Evolutionary conservation across 2,797 vertebrate genomes (phyloP), one percentile per base, ranked within the genome.

Genomic region (Enteromius thamalakanensis): DNA sequence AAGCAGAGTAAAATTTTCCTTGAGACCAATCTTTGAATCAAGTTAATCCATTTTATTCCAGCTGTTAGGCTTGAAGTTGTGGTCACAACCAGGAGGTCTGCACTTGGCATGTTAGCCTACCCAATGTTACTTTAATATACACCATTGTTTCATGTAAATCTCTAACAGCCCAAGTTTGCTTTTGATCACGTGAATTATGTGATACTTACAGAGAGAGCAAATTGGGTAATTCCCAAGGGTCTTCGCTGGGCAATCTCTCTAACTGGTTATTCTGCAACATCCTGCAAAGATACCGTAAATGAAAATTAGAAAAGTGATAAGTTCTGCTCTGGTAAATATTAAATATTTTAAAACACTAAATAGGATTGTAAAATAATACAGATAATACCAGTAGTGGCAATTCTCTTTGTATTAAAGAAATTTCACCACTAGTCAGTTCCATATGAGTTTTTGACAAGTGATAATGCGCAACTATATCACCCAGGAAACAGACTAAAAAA

Each of bases 221-320:
- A 90, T 95, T 98, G 84, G 95, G 96, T 86, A 99, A 95, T 89
- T 97, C 96, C 95, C 97, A 95, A 86, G 96, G 93, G 62, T 95
- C 95, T 91, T 98, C 96, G 64, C 95, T 94, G 21, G 97, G 96
- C 91, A 99, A 93, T 84, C 92, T 90, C 89, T 94, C 95, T 87
- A 99, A 93, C 84, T 96, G 96, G 92, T 99, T 99, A 90, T 98
- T 97, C 92, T 99, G 98, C 70, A 99, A 92, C 98, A 99, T 99
- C 92, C 98, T 98, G 89, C 76, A 90, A 76, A 88, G 40, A 83
- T 4, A 58, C 3, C 26, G 81, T 29, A 67, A 51, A 83, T 60
- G 0, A 76, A 79, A 19, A 64, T 62, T 67, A 83, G 42, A 58
- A 79, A 64, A 51, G 23, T 6, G 11, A 71, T 51, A 9, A 2